Evolutionary conservation across 2,888 invertebrate species (phyloP), one percentile per base, ranked within the genome.

Genomic region (Pantelozetes paolii): DNA sequence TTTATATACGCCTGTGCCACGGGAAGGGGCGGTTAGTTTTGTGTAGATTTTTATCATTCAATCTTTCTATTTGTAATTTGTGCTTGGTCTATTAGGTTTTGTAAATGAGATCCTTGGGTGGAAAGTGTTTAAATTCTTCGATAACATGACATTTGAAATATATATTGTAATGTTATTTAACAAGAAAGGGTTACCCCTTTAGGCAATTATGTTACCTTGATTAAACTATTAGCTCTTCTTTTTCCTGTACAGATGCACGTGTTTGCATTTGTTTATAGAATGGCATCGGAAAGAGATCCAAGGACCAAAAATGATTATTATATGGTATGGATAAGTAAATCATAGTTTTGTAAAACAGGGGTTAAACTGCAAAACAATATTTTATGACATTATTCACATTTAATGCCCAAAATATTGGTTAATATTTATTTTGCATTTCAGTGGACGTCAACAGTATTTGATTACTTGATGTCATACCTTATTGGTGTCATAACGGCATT

Each of bases 1-100:
- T 23, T 67, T n/a, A 67, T 67, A 6, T 67, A 15, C 15, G 67
- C 67, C 42, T 67, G 67, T 40, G 20, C 23, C n/a, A 67, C 67
- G 13, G 40, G 40, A 11, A n/a, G 67, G 23, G 67, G 18, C 13
- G 59, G 59, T 59, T 54, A 23, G 6, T 54, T 50, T n/a, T 18
- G 5, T n/a, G 15, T 50, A 23, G n/a, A 18, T 57, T 26, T 28
- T 23, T 6, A 57, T 15, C 6, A 50, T 50, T 57, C 30, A 26
- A 54, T 13, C 9, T 57, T 15, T 26, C 11, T 28, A 54, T 57
- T 28, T 18, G n/a, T 48, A n/a, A 48, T 48, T 48, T n/a, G 3
- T 15, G 18, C n/a, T 6, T 48, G 3, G 6, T 48, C 15, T 48
- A 11, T 11, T 48, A 57, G 57, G 13, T 2, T 28, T 26, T 26